phyloP scores from a whole-genome alignment of 1,140 invertebrate genomes.

The Bombyx mandarina region DNA sequence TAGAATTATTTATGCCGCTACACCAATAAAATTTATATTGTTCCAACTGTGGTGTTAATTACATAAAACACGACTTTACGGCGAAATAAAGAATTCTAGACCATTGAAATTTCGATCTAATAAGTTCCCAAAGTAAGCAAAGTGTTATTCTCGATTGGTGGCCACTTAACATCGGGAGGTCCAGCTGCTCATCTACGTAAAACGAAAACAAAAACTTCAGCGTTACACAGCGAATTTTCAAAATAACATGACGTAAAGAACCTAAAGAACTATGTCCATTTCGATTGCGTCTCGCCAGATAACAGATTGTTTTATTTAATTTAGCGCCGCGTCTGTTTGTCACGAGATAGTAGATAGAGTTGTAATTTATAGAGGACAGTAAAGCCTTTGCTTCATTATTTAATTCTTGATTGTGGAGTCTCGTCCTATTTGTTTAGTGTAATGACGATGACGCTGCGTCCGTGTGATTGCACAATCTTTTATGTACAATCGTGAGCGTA shows the following conservation, averaged over 20 bases:
- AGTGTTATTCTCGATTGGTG: too few species aligned
- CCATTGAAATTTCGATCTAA: too few species aligned
- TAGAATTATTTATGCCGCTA: too few species aligned
- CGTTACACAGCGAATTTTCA: neutral
- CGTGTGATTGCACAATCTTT: conserved; percentile 24
- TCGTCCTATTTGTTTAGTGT: conserved; percentile 36
- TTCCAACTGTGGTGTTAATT: too few species aligned
- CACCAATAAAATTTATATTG: too few species aligned
- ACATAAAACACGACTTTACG: too few species aligned
- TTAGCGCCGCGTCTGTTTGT: conserved; percentile 40
- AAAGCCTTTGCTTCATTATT: conserved; percentile 53
- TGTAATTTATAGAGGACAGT: conserved; percentile 57
- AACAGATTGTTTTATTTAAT: conserved; percentile 52
- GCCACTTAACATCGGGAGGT: too few species aligned
- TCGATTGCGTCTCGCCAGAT: conserved; percentile 37
- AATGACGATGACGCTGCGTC: conserved; percentile 26
- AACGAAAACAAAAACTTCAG: neutral
- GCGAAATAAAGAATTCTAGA: too few species aligned
- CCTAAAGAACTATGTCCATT: conserved; percentile 31
- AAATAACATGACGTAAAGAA: neutral
- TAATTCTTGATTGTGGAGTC: conserved; percentile 38
- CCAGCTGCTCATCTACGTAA: neutral
- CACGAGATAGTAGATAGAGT: conserved; percentile 30
- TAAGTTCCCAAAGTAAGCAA: too few species aligned
- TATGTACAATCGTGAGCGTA: conserved; percentile 11